A percentile compares a stretch with the other conserved stretches of the same genome.
Evolutionary conservation across 2,888 invertebrate species (phyloP).

Genomic region (Athalia circularis): DNA sequence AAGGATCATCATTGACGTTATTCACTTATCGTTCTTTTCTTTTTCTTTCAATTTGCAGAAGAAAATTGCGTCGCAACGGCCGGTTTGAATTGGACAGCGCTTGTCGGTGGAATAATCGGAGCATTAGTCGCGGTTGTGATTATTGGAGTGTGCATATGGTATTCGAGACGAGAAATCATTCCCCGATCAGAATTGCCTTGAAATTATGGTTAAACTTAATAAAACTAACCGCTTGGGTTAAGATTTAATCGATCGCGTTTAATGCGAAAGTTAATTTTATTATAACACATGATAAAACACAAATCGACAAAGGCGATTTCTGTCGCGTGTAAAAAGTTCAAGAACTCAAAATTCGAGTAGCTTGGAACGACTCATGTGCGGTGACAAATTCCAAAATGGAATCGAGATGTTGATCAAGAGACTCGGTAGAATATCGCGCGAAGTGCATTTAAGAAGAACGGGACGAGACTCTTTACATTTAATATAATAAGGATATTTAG

Average conservation of each 20-base stretch:
- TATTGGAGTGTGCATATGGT: constrained; percentile 40
- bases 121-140: constrained; percentile 47
- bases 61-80: constrained; percentile 51
- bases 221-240: neutral
- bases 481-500: too few species aligned
- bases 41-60: constrained; percentile 53
- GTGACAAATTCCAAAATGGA: too few species aligned
- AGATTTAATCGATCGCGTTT: neutral
- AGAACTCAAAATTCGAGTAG: neutral
- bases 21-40: constrained; percentile 5
- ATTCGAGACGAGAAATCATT: constrained; percentile 14
- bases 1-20: neutral
- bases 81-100: constrained; percentile 47
- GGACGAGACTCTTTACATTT: too few species aligned
- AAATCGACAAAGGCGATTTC: too few species aligned
- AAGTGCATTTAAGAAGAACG: too few species aligned
- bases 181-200: constrained; percentile 36
- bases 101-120: constrained; percentile 54
- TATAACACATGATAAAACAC: too few species aligned
- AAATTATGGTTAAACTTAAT: neutral
- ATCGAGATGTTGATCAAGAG: too few species aligned
- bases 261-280: too few species aligned
- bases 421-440: too few species aligned
- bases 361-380: too few species aligned
- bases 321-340: neutral